Base-by-base conservation (phyloP, 2,797 vertebrate species). In the Rachycentron canadum region DNA sequence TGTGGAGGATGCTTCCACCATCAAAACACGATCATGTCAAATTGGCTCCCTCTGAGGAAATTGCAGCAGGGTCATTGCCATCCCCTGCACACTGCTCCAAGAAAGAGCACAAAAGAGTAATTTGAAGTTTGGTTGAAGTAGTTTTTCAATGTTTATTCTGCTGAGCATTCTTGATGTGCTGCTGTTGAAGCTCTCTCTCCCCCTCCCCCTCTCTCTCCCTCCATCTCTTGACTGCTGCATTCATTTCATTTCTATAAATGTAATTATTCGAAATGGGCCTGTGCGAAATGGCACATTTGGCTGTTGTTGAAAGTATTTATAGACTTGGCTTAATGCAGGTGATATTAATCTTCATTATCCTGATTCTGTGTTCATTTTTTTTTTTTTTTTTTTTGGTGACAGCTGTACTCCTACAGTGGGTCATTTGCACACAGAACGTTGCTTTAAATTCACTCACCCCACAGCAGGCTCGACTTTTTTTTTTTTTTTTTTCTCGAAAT, bases 1-100 rank as follows among this genome's bases (percentile, higher is more conserved):
- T 71, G 70, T 81, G 69, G 69, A 82, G 79, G 78, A 85, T 43
- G 66, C 64, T n/a, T 75, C 69, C 50, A 60, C 75, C 80, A 40
- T 36, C 62, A 66, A 82, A 84, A 82, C 45, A 76, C 50, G 62
- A 85, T 74, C 19, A 70, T 65, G 60, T 79, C 58, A 63, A 81
- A 85, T 71, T 83, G 69, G 47, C 55, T 82, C 66, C 67, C 76
- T 57, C 45, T 0, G 61, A 63, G 70, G 56, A 82, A 81, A 87
- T 72, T 59, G 70, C 76, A 50, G 56, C 55, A 8, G 60, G 64
- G 70, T 81, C 61, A 65, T 59, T 63, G 56, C 59, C 10, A 1
- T 50, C 47, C 60, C 71, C 55, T 23, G 30, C 47, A 47, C 57
- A 21, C 12, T 10, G 69, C 67, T 83, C 69, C 34, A 2, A 65